Base-by-base conservation (phyloP, 2,888 invertebrate genomes). In the Papilio demoleus region DNA sequence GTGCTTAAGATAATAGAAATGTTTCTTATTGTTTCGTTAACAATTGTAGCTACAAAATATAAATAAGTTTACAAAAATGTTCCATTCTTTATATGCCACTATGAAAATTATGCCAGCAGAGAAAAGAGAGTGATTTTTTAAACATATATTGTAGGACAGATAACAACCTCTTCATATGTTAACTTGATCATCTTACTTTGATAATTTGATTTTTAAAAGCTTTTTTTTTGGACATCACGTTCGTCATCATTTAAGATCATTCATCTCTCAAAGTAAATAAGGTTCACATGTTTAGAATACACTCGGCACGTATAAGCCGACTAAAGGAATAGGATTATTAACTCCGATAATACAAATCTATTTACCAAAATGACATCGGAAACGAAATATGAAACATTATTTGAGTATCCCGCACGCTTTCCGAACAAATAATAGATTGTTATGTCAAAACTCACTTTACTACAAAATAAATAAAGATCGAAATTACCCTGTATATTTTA, bases 401-500 rank as follows among this genome's bases (percentile, higher is more conserved):
- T 90, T 89, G 82, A 78, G 65, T 72, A 74, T 72, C 79, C 76
- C 77, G 79, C 83, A 78, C 81, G 81, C 78, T 79, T 76, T 77
- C 72, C 75, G 70, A 76, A 78, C 82, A 86, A 84, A 85, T 80
- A 81, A 72, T 70, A 77, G 77, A 77, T 76, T 82, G 83, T 85
- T 88, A 85, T 87, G 84, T 86, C 82, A 84, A 87, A 87, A 86
- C 82, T 81, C 78, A 82, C 83, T 87, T 83, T 88, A 82, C 78
- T 82, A 72, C 80, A 81, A 83, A 88, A 86, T 84, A 88, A 91
- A 91, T 88, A 91, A 79, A 85, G 86, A 72, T 76, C 78, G 75
- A 84, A 88, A 90, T 92, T 89, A 90, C 83, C 87, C 82, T 88
- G 89, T 90, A 82, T 83, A 89, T 91, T 89, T 89, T 89, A 90